These are phyloP conservation scores for Pterocles orientalis DNA, from an alignment of 2,113 vertebrate species.

Conservation along the genomic window DNA sequence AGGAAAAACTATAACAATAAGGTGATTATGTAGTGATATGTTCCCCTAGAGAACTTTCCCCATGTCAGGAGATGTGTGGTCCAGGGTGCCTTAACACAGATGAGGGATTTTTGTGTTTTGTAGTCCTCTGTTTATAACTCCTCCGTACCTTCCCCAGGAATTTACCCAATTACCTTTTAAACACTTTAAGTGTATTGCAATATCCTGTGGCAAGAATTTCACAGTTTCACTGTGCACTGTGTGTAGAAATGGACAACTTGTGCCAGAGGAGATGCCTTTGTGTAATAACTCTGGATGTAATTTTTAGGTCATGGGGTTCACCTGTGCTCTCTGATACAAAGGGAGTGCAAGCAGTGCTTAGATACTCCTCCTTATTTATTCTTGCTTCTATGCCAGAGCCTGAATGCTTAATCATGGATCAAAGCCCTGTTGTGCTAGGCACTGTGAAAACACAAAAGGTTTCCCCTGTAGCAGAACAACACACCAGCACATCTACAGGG, in stretches of 20 bases:
- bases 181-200: neutral
- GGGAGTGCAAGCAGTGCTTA: neutral
- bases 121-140: neutral
- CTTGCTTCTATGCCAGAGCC: neutral
- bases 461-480: neutral
- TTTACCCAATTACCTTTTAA: neutral
- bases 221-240: neutral
- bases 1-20: neutral
- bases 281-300: neutral
- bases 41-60: neutral
- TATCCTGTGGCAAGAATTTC: neutral
- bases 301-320: neutral
- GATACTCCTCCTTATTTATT: neutral
- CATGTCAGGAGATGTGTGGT: accelerated
- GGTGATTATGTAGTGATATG: neutral
- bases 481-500: neutral
- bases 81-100: neutral
- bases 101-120: neutral
- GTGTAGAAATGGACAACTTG: neutral
- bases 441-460: neutral
- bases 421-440: neutral
- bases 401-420: neutral
- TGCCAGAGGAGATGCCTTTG: neutral
- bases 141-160: neutral
- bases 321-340: neutral